phyloP scores from a whole-genome alignment of 2,797 vertebrate genomes.

The Zenarchopterus dispar region DNA sequence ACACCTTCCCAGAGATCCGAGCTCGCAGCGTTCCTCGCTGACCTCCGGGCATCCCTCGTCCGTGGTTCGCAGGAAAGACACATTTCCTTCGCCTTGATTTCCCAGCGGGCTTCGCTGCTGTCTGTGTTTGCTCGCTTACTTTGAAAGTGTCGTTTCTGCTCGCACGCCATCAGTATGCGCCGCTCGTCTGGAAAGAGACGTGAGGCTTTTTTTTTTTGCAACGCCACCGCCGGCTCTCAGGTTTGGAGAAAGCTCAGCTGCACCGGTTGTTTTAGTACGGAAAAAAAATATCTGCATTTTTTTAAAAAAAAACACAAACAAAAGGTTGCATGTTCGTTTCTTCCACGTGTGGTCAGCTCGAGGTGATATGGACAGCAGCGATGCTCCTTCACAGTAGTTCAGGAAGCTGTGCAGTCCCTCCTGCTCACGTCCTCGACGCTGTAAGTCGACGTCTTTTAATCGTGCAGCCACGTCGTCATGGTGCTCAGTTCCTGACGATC shows the following conservation, averaged over 20 bases:
- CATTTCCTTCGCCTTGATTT: conserved; percentile 29
- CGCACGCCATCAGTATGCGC: conserved; percentile 22
- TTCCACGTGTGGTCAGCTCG: neutral
- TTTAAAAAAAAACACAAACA: conserved; percentile 36
- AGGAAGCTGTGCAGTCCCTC: too few relatives aligned
- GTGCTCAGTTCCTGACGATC: too few relatives aligned
- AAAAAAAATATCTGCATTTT: conserved; percentile 56
- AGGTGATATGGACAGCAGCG: too few relatives aligned
- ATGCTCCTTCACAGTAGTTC: too few relatives aligned
- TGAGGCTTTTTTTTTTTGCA: conserved; percentile 24
- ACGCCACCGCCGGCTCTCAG: too few relatives aligned
- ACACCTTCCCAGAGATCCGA: neutral
- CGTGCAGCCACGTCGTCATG: too few relatives aligned
- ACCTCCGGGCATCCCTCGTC: conserved; percentile 21
- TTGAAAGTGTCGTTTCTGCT: conserved; percentile 30
- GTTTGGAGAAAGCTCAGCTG: conserved; percentile 16
- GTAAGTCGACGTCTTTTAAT: too few relatives aligned
- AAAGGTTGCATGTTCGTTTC: conserved; percentile 25
- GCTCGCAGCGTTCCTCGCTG: conserved; percentile 16
- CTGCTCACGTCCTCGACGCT: too few relatives aligned
- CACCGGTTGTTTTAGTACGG: conserved; percentile 39
- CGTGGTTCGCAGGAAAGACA: conserved; percentile 6
- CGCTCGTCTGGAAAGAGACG: conserved; percentile 41
- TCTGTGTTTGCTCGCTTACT: conserved; percentile 36
- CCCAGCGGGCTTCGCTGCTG: conserved; percentile 28